Base-by-base conservation (phyloP, 2,888 invertebrate species). In the Camponotus fellah region DNA sequence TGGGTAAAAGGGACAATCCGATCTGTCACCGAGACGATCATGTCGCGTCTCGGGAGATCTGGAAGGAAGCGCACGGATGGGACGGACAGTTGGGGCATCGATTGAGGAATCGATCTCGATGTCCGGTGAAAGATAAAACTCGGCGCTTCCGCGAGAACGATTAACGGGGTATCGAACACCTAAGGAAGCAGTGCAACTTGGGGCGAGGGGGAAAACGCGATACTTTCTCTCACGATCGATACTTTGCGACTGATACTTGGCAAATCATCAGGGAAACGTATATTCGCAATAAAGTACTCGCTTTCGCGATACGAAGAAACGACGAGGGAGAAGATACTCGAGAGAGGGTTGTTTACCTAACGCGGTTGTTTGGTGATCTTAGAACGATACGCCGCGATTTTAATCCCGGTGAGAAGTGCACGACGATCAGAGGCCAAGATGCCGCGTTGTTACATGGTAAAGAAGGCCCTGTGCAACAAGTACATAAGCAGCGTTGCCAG, bases 401-500 rank as follows among this genome's bases (percentile, higher is more conserved):
- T 80, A 80, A 80, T 80, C 71, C 60, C 46, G 34, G 60, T n/a
- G 21, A 8, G 43, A 72, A 17, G 79, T 43, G 77, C 66, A 43
- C 65, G 65, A 71, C 62, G 65, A 76, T 82, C 64, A 83, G 49
- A 53, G n/a, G 82, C 56, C 95, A 96, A 95, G 92, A 97, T 97
- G 97, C 97, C 97, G 95, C 97, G 97, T 93, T 97, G 97, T 94
- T 97, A 97, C 94, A 97, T 97, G 97, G 97, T 97, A 92, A 97
- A 97, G 96, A 97, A 97, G 94, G 94, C 94, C 83, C 95, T 96
- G 93, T 96, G 95, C 95, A 95, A 95, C 94, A 95, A 95, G 94
- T 95, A 95, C 87, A 93, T 94, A 89, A 93, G 87, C 89, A 94
- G 94, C 88, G 93, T 94, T 82, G 92, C 93, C 87, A 92, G 93